Evolutionary conservation across 2,888 invertebrate genomes (phyloP).

Genomic region (Orthosia gracilis): DNA sequence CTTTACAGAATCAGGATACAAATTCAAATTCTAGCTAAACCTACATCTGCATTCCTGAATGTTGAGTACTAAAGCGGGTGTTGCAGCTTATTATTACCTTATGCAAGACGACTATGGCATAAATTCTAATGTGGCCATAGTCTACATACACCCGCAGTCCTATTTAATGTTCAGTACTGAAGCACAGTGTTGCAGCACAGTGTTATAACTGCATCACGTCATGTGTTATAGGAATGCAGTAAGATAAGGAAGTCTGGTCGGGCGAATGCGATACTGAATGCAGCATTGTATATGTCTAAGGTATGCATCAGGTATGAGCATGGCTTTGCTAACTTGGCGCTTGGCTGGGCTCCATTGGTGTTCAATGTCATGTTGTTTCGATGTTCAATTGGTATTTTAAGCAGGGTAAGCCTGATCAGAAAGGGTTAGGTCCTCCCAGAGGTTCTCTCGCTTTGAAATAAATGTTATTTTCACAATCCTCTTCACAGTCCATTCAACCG

Average conservation of each 20-base stretch:
- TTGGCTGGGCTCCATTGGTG: conserved; percentile 56
- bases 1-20: background rate
- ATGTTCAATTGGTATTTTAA: conserved; percentile 10
- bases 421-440: background rate
- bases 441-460: too few species aligned
- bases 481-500: too few species aligned
- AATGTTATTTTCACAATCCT: too few species aligned
- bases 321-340: conserved; percentile 70
- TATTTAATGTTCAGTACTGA: conserved; percentile 46
- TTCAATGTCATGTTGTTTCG: conserved; percentile 49
- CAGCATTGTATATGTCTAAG: conserved; percentile 93
- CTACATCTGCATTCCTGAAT: conserved; percentile 2
- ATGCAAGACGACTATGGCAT: background rate
- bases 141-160: background rate
- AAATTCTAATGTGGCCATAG: conserved; percentile 11
- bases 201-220: conserved; percentile 72
- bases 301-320: conserved; percentile 84
- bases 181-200: conserved; percentile 62
- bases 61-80: conserved; percentile 23
- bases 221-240: conserved; percentile 92
- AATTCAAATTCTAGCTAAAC: conserved; percentile 3
- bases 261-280: conserved; percentile 92
- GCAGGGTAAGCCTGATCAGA: background rate
- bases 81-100: background rate
- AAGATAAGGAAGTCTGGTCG: conserved; percentile 91